Conservation (phyloP, 2,797 vertebrate genomes). For the Aplochiton taeniatus region DNA sequence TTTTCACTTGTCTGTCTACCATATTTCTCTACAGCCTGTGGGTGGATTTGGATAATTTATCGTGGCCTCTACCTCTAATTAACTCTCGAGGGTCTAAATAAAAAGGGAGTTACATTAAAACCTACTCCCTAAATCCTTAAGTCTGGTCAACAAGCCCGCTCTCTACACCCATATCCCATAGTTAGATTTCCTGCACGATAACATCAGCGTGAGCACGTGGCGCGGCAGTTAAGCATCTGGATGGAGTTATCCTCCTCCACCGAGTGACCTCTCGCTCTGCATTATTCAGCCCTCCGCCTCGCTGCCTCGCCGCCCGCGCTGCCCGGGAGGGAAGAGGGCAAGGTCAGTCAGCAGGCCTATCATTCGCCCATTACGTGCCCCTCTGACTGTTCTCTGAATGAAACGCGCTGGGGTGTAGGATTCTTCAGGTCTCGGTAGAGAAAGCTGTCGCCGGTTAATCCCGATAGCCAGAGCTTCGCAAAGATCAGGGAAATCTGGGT, state of each 20-base stretch:
- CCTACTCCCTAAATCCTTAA: no score
- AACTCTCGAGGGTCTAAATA: no score
- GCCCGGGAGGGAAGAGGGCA: neutral
- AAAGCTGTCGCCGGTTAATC: neutral
- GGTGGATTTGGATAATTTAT: no score
- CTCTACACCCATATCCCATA: constrained; percentile 12
- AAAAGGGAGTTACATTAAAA: no score
- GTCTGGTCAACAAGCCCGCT: constrained; percentile 22
- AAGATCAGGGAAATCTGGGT: no score
- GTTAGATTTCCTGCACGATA: constrained; percentile 57
- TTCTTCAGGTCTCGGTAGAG: constrained; percentile 5
- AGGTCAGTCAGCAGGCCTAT: constrained; percentile 1
- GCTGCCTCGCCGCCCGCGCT: no score
- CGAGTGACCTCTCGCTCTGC: constrained; percentile 53
- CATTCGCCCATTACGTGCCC: neutral
- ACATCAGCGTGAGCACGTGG: neutral
- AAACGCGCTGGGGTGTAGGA: neutral
- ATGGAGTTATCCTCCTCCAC: constrained; percentile 49
- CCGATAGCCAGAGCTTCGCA: no score
- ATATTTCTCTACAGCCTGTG: no score
- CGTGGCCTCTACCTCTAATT: no score
- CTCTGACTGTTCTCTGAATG: constrained; percentile 7
- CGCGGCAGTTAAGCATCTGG: constrained; percentile 60
- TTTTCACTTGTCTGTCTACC: neutral
- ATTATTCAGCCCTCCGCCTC: constrained; percentile 51